These are phyloP conservation scores for Hoplias malabaricus DNA, from an alignment of 2,113 vertebrate genomes.

Conservation along the genomic window DNA sequence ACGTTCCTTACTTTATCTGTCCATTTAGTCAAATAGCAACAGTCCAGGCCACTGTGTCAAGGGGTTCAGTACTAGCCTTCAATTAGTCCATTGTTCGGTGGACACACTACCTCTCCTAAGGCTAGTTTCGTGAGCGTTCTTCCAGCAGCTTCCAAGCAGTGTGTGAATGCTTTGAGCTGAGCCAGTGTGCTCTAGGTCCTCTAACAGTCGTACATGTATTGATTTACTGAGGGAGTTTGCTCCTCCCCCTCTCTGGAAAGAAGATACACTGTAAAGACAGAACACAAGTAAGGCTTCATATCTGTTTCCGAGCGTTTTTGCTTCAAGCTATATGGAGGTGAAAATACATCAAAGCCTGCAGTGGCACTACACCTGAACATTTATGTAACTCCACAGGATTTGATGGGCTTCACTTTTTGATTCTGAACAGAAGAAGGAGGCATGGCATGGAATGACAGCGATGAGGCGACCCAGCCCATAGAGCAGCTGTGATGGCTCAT, in stretches of 20 bases:
- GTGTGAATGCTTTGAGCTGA: conserved; percentile 73
- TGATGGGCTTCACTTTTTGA: conserved; percentile 24
- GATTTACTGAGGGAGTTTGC: conserved; percentile 71
- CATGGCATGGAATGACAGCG: not conserved
- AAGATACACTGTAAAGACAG: conserved; percentile 49
- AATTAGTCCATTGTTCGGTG: conserved; percentile 73
- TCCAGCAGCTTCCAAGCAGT: conserved; percentile 60
- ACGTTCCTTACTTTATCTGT: conserved; percentile 24
- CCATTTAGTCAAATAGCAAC: conserved; percentile 31
- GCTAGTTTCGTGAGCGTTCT: conserved; percentile 63
- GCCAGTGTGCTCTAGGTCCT: conserved; percentile 60
- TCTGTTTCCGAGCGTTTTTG: conserved; percentile 13
- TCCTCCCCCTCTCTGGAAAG: conserved; percentile 50
- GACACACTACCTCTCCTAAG: conserved; percentile 58
- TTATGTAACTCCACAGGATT: not conserved
- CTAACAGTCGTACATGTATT: conserved; percentile 68
- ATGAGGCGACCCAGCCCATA: conserved; percentile 25
- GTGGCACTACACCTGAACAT: not conserved
- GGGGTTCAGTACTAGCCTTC: conserved; percentile 51
- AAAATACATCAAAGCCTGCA: conserved; percentile 15
- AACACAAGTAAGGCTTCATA: conserved; percentile 43
- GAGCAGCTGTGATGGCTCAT: conserved; percentile 60
- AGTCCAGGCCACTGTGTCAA: conserved; percentile 38
- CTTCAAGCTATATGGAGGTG: conserved; percentile 5
- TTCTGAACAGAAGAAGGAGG: conserved; percentile 13